These are phyloP conservation scores for Sardinella longiceps DNA, from an alignment of 2,797 vertebrate genomes.

Conservation along the genomic window DNA sequence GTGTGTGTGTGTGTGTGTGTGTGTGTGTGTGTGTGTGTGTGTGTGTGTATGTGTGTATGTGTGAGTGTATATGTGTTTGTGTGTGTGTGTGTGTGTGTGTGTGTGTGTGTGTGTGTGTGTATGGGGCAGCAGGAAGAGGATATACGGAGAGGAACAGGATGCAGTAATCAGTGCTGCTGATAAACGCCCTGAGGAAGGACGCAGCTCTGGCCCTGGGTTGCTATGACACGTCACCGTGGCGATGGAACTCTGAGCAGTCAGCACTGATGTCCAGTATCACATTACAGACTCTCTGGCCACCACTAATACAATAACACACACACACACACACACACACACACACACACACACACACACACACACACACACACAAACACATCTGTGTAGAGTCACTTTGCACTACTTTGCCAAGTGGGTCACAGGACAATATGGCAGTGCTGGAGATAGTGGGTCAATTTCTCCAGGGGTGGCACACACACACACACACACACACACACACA, in stretches of 20 bases:
- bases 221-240: neutral
- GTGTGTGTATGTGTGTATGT: too few relatives aligned
- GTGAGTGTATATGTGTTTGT: too few relatives aligned
- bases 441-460: neutral
- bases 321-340: neutral
- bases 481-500: too few relatives aligned
- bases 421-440: neutral
- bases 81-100: neutral
- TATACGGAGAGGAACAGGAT: constrained; percentile 49
- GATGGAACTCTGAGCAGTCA: neutral
- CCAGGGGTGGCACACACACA: neutral
- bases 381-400: too few relatives aligned
- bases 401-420: neutral
- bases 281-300: neutral
- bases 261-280: neutral
- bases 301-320: neutral
- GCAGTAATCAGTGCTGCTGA: constrained; percentile 40
- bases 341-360: too few relatives aligned
- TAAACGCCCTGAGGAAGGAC: constrained; percentile 29
- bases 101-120: neutral
- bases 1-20: too few relatives aligned
- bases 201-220: neutral
- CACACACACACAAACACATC: too few relatives aligned
- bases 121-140: constrained; percentile 25
- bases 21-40: too few relatives aligned